Evolutionary conservation across 1,140 invertebrate genomes (phyloP), one percentile per base, ranked within the genome.

Genomic region (Camponotus pennsylvanicus): DNA sequence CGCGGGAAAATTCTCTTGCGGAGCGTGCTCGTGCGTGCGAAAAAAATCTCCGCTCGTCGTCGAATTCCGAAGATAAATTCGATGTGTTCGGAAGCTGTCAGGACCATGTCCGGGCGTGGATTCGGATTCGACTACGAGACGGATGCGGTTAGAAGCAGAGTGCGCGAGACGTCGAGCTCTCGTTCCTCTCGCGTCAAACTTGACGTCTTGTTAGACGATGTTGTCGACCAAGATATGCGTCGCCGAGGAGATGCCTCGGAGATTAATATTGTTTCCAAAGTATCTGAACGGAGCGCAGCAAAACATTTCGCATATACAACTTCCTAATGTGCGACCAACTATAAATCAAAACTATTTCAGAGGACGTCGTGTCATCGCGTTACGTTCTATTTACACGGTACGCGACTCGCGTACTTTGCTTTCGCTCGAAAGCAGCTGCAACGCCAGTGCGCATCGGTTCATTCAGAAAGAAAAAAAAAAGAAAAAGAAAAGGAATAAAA

Each of bases 301-400:
- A 42, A 77, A 27, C 32, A 15, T 61, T 57, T 32, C 71, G 4
- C 6, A 2, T 37, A 1, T 40, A 15, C 6, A 76, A 45, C 37
- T 82, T 82, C 40, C 52, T 73, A 40, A 45, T 83, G 79, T 76
- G 59, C 87, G 49, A 66, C 52, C 40, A 6, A 45, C 57, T 11
- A 59, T 89, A 78, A 89, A 89, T 89, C 88, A 78, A 89, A 86
- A 78, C 66, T 77, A 89, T 89, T 73, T 71, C 64, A 42, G 84
- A 63, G 66, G 59, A 86, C 21, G 21, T 18, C 21, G 71, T 57
- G 40, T 52, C 3, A 52, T 52, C 49, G 3, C 15, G 61, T 78
- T 40, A 40, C 37, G 37, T 40, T 40, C 27, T 27, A 27, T 27
- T 27, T 27, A 27, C 40, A 27, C 40, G 6, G 42, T 71, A 70